Percentiles rank a stretch among this genome's conserved stretches.
phyloP scores from a whole-genome alignment of 2,797 vertebrate genomes.

The Bucorvus abyssinicus region DNA sequence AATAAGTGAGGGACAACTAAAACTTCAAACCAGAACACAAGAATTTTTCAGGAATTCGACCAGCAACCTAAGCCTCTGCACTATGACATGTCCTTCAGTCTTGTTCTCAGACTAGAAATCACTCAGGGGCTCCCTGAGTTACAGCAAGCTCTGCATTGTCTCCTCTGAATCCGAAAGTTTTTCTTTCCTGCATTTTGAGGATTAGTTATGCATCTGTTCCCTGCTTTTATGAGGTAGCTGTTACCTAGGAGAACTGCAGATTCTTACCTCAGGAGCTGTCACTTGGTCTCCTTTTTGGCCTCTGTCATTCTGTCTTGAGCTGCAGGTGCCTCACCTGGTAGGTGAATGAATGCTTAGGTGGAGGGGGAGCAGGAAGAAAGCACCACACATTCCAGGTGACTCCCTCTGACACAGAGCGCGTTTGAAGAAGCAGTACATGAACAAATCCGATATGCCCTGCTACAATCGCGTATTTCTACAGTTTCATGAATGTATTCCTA shows the following conservation, averaged over 20 bases:
- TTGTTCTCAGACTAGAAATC: neutral
- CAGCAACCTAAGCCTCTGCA: neutral
- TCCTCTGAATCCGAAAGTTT: neutral
- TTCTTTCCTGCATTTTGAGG: neutral
- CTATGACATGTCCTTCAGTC: neutral
- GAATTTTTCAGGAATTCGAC: slow-evolving; percentile 6
- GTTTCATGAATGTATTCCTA: neutral
- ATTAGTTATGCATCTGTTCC: neutral
- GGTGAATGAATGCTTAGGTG: rapidly evolving
- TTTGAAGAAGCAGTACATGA: neutral
- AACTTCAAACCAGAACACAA: neutral
- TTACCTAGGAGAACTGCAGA: neutral
- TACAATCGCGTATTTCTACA: neutral
- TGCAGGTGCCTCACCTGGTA: neutral
- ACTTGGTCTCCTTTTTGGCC: neutral
- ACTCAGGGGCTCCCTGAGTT: rapidly evolving
- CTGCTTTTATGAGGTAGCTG: neutral
- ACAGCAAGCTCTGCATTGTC: neutral
- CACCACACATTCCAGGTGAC: neutral
- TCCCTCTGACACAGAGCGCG: neutral
- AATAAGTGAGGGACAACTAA: neutral
- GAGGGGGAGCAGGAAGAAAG: neutral
- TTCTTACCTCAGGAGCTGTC: neutral
- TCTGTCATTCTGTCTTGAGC: neutral
- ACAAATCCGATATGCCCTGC: neutral